These are phyloP conservation scores for Ormyrus nitidulus DNA, from an alignment of 2,888 invertebrate species.

Conservation along the genomic window DNA sequence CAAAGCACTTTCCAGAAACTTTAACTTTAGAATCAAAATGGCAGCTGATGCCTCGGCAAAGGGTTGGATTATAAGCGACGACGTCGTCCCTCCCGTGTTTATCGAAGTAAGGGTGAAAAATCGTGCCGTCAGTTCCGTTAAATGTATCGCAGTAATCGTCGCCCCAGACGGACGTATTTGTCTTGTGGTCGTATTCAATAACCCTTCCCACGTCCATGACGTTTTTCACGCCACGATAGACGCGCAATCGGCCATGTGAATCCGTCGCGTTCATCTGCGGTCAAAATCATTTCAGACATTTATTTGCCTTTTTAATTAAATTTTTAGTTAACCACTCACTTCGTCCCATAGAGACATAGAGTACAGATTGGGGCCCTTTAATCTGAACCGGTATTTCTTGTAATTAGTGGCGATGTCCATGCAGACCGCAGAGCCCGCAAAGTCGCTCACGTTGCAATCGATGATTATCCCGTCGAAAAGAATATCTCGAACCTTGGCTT, in stretches of 20 bases:
- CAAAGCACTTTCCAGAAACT: constrained; percentile 15
- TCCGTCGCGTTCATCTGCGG: constrained; percentile 84
- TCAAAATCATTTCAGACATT: too few relatives aligned
- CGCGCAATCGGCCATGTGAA: constrained; percentile 82
- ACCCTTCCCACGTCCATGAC: constrained; percentile 86
- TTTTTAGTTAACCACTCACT: constrained; percentile 74
- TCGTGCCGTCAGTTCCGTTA: constrained; percentile 90
- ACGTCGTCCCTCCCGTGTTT: constrained; percentile 79
- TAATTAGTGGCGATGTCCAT: constrained; percentile 77
- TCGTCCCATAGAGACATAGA: constrained; percentile 84
- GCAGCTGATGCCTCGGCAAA: constrained; percentile 80
- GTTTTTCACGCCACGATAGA: constrained; percentile 85
- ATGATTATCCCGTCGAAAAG: constrained; percentile 85
- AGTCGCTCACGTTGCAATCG: constrained; percentile 85
- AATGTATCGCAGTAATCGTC: constrained; percentile 84
- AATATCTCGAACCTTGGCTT: constrained; percentile 82
- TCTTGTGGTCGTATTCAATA: constrained; percentile 81
- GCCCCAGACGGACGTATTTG: constrained; percentile 81
- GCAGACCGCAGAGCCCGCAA: constrained; percentile 86
- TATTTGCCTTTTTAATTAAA: background rate
- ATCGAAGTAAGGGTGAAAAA: constrained; percentile 88
- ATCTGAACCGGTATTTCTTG: constrained; percentile 16
- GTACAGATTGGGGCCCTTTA: constrained; percentile 80
- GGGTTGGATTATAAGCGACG: constrained; percentile 84
- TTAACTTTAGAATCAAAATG: constrained; percentile 29